A percentile compares a stretch with the other conserved stretches of the same genome.
These are phyloP conservation scores for Ptychochromis oligacanthus DNA, from an alignment of 2,113 vertebrate genomes.

Conservation along the genomic window DNA sequence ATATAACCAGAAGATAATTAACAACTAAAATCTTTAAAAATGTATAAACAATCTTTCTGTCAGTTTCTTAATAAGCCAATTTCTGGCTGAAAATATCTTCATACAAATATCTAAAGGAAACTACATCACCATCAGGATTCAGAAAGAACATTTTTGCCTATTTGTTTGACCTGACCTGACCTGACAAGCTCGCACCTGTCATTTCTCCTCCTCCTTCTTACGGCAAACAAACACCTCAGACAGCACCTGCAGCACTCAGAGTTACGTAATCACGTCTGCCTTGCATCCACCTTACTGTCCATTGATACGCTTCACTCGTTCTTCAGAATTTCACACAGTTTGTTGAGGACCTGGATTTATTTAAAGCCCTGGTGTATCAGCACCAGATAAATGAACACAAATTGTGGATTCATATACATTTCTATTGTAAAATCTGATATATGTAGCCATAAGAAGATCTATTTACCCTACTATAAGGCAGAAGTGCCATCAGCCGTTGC, in stretches of 20 bases:
- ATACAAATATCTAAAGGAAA: conserved; percentile 2
- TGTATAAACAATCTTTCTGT: neutral
- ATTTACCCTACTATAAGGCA: neutral
- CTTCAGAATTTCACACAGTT: neutral
- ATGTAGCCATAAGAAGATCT: too few relatives aligned
- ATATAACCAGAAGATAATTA: neutral
- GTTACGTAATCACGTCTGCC: conserved; percentile 20
- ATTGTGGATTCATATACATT: too few relatives aligned
- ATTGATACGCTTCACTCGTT: neutral
- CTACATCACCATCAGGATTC: neutral
- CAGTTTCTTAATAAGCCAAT: neutral
- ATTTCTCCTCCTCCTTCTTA: conserved; percentile 14
- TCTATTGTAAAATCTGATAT: too few relatives aligned
- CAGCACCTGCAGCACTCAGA: conserved; percentile 4
- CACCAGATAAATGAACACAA: too few relatives aligned
- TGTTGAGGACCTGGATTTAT: too few relatives aligned
- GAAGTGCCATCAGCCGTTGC: neutral
- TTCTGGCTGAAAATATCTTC: neutral
- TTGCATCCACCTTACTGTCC: conserved; percentile 3
- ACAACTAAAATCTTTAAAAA: neutral
- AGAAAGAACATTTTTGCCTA: conserved; percentile 5
- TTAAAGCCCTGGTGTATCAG: too few relatives aligned
- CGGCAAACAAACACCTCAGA: conserved; percentile 33
- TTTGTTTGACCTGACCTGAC: conserved; percentile 19
- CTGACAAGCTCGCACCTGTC: conserved; percentile 39